A percentile compares a stretch with the other conserved stretches of the same genome.
Evolutionary conservation across 2,797 vertebrate species (phyloP).

Genomic region (Cryptoprocta ferox): DNA sequence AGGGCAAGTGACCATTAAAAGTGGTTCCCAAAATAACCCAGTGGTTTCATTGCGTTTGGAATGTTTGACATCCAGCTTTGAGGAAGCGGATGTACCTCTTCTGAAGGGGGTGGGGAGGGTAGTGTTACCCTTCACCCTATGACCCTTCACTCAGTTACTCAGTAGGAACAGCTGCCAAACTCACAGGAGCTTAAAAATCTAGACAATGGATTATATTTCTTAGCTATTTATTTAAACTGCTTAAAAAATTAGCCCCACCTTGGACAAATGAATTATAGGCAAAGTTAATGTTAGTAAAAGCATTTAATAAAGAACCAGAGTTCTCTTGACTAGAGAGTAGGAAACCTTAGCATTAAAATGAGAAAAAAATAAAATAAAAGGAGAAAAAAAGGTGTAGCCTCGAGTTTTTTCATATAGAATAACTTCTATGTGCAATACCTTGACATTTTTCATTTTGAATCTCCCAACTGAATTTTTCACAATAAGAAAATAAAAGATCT

Average conservation of each 20-base stretch:
- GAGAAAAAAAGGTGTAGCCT: no score
- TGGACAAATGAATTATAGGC: neutral
- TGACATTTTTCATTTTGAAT: neutral
- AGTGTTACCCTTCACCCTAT: neutral
- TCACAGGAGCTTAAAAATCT: neutral
- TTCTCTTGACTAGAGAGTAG: neutral
- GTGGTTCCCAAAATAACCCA: conserved; percentile 61
- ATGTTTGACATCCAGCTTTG: conserved; percentile 26
- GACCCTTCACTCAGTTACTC: neutral
- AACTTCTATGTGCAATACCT: neutral
- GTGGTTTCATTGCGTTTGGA: conserved; percentile 49
- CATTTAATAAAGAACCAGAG: neutral
- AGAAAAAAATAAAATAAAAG: neutral
- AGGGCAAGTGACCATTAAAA: conserved; percentile 35
- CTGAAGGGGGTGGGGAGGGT: neutral
- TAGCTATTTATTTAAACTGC: conserved; percentile 7
- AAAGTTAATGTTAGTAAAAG: neutral
- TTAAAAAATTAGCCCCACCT: neutral
- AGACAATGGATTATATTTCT: neutral
- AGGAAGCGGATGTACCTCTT: conserved; percentile 45
- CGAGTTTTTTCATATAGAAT: neutral
- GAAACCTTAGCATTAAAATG: conserved; percentile 15
- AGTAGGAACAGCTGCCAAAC: conserved; percentile 13
- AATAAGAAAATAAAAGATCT: neutral
- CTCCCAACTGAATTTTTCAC: conserved; percentile 15